These are phyloP conservation scores for Monoplex corrugatus DNA, from an alignment of 2,888 invertebrate genomes.

Conservation along the genomic window DNA sequence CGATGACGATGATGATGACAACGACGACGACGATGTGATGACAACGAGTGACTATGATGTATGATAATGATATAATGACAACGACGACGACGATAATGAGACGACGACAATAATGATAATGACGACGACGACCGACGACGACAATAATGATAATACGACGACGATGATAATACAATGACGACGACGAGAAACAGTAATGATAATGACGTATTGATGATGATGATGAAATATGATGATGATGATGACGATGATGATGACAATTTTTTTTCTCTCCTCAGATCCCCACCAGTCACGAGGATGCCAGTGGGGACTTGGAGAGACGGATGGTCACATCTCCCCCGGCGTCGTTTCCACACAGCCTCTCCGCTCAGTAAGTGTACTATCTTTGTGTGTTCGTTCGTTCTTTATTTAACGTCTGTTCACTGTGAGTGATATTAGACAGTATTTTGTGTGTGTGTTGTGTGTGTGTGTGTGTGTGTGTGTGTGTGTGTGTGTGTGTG, in stretches of 20 bases:
- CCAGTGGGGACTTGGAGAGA: conserved; percentile 55
- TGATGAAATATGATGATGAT: neutral
- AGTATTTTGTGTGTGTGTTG: no score
- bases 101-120: neutral
- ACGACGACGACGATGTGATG: neutral
- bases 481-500: neutral
- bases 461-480: neutral
- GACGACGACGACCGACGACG: neutral
- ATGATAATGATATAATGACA: no score
- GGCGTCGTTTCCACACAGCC: conserved; percentile 53
- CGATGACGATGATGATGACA: neutral
- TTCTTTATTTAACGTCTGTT: no score
- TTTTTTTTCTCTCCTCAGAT: no score
- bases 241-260: neutral
- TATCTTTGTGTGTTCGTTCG: neutral
- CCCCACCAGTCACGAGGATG: conserved; percentile 54
- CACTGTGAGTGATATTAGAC: no score
- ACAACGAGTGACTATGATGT: neutral
- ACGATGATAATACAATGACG: no score
- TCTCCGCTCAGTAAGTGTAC: conserved; percentile 54
- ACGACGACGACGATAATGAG: no score
- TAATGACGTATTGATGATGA: neutral
- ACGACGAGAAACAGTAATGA: neutral
- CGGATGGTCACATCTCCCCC: conserved; percentile 57
- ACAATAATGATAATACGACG: neutral